These are phyloP conservation scores for Psilopsiagon aymara DNA, from an alignment of 2,113 vertebrate species.

Conservation along the genomic window DNA sequence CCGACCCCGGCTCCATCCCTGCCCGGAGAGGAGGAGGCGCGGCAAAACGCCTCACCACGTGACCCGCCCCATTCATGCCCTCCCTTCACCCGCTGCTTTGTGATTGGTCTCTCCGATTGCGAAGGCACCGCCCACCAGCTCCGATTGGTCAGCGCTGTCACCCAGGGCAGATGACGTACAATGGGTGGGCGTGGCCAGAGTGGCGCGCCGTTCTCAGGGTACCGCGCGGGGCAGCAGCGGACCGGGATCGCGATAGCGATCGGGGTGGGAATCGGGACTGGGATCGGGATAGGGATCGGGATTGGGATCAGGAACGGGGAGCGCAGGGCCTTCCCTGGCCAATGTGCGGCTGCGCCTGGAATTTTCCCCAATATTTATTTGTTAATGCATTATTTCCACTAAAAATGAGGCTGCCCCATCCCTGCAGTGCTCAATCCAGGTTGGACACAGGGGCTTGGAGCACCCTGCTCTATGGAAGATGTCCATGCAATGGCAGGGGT, in stretches of 20 bases:
- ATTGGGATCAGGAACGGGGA: not conserved
- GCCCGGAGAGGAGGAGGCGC: no score
- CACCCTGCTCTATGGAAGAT: no score
- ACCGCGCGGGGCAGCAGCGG: not conserved
- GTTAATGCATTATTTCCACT: no score
- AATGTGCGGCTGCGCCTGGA: accelerated
- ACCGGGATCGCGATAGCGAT: accelerated
- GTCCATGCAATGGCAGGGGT: no score
- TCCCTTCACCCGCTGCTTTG: not conserved
- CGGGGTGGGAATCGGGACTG: no score
- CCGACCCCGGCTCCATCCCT: no score
- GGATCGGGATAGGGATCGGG: accelerated
- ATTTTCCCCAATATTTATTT: no score
- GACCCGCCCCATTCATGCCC: no score
- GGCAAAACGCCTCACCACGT: no score
- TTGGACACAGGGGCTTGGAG: no score
- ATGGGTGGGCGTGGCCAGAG: not conserved
- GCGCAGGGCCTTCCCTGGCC: not conserved
- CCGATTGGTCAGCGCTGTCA: not conserved
- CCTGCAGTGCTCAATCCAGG: no score
- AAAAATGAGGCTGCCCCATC: no score
- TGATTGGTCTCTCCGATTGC: not conserved
- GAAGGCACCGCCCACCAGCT: not conserved
- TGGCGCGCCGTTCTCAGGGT: not conserved
- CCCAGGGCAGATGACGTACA: accelerated